Evolutionary conservation across 2,888 invertebrate genomes (phyloP), one percentile per base, ranked within the genome.

Genomic region (Mayetiola destructor): DNA sequence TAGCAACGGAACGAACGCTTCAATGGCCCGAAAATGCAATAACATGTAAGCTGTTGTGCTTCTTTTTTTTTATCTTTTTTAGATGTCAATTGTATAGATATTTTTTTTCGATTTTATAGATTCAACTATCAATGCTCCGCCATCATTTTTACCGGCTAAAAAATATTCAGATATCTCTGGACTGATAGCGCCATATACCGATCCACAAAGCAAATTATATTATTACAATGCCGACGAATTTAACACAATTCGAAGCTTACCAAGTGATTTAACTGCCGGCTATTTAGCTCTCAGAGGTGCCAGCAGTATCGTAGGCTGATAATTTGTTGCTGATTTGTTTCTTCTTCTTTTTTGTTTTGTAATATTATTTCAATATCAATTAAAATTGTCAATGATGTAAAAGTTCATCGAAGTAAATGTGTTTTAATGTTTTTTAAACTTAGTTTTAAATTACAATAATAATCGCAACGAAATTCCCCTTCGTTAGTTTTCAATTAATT

Each of bases 151-250:
- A 67, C 94, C 94, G 4, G 82, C 88, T 0, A 92, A 92, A 67
- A 94, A 93, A 66, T 94, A 94, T 70, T 94, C 93, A 0, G 94
- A 94, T 67, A 83, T 94, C 61, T 91, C 91, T 57, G 93, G 93
- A 0, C 71, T 93, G 32, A 82, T 84, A 42, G 87, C 92, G 23
- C 85, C 85, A 14, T 95, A 94, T 66, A 85, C 87, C 62, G 93
- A 94, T 74, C 88, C 94, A 3, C 89, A 90, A 67, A 91, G 89
- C 1, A 89, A 92, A 68, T 74, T 95, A 6, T 80, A 84, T 61
- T 95, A 84, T 69, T 82, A 88, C 55, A 88, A 85, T 69, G 78
- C 84, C 42, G 92, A 93, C 63, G 95, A 95, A 69, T 94, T 88
- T 74, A 77, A 84, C 2, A 86, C 90, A 12, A 83, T 93, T 48